A percentile compares a stretch with the other conserved stretches of the same genome.
Conservation (phyloP, 1,140 invertebrate genomes). For the Phymorhynchus buccinoides region DNA sequence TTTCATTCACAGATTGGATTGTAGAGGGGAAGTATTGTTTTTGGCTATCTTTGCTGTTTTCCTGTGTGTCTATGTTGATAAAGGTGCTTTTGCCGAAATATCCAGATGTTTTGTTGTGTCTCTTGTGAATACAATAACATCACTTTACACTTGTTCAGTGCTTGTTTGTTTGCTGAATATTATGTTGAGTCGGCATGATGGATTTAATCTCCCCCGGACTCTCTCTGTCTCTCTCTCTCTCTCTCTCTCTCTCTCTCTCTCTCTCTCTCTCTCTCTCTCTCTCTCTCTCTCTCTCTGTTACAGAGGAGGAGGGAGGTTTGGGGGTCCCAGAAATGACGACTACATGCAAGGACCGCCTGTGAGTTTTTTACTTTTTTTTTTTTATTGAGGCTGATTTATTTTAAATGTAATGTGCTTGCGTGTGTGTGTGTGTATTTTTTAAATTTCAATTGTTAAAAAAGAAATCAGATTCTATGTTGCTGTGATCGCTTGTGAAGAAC, state of each 20-base stretch:
- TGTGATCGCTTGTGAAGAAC: not conserved
- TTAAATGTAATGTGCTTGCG: not conserved
- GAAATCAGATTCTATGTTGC: not conserved
- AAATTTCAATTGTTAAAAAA: too few species aligned
- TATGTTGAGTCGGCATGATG: not conserved
- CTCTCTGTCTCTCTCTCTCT: too few species aligned
- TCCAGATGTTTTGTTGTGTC: not conserved
- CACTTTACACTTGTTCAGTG: too few species aligned
- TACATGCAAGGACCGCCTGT: constrained; percentile 68
- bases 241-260: too few species aligned
- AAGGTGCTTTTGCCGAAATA: too few species aligned
- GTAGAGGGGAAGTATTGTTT: too few species aligned
- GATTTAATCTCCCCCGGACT: not conserved
- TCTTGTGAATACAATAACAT: not conserved
- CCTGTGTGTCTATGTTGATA: too few species aligned
- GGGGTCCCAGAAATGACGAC: constrained; percentile 60
- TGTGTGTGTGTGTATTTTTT: not conserved
- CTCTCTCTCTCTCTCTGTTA: not conserved
- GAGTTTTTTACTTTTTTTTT: not conserved
- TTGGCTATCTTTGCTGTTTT: too few species aligned
- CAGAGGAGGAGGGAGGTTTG: constrained; percentile 50
- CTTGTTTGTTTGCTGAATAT: not conserved
- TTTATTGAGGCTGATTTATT: not conserved
- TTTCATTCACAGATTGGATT: too few species aligned
- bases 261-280: not conserved